Evolutionary conservation across 2,888 invertebrate genomes (phyloP), one percentile per base, ranked within the genome.

Genomic region (Cremastobaeus sp.): DNA sequence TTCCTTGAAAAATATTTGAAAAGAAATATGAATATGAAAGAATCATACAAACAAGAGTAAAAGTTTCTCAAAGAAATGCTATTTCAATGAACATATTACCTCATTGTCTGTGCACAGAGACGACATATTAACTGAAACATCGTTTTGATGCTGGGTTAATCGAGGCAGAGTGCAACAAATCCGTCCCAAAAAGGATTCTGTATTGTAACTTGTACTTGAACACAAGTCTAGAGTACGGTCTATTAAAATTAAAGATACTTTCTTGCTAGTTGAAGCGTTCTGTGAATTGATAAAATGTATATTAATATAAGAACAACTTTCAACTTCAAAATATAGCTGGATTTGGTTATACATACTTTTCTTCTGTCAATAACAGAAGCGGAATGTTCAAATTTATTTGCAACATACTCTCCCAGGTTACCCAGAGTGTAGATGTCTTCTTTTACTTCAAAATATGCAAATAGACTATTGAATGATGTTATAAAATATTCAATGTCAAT

Each of bases 391-490:
- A 86, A 79, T 75, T 79, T 80, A 14, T 84, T 81, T 4, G 84
- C 83, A 15, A 93, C 82, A 35, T 92, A 86, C 9, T 91, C 90
- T 81, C 93, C 92, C 41, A 90, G 90, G 20, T 89, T 88, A 2
- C 93, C 93, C 80, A 93, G 85, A 48, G 90, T 91, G 80, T 90
- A 93, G 17, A 92, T 88, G 81, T 93, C 93, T 78, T 93, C 93
- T 70, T 89, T 90, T 4, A 91, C 88, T 76, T 91, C 90, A 85
- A 93, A 88, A 11, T 90, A 89, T 21, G 91, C 89, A 70, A 86
- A 86, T 8, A 86, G 76, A 45, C 77, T 83, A 28, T 83, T 80
- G 21, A 86, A 80, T 6, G 82, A 85, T 69, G 81, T 83, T 28
- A 85, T 83, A 34, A 87, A 81, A 62, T 82, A 78, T 60, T 84